A percentile compares a stretch with the other conserved stretches of the same genome.
phyloP scores from a whole-genome alignment of 2,888 invertebrate species.

The Drosophila buzzatii region DNA sequence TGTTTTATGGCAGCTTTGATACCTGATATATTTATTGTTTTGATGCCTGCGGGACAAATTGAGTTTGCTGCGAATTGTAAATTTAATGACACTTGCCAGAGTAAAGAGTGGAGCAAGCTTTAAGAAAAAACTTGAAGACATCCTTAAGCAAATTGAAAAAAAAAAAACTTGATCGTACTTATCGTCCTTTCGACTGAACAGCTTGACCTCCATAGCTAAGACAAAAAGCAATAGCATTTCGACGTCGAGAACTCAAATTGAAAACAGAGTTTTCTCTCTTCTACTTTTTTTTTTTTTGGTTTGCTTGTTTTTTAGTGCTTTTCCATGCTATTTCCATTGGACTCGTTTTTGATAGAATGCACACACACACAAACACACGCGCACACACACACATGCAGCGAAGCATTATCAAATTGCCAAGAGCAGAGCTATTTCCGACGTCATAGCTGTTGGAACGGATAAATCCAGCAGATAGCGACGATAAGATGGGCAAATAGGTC shows the following conservation, averaged over 20 bases:
- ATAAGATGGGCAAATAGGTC: constrained; percentile 47
- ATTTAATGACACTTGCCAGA: constrained; percentile 13
- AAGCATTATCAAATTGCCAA: constrained; percentile 31
- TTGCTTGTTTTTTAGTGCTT: constrained; percentile 6
- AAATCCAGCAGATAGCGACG: constrained; percentile 51
- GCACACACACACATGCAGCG: not conserved
- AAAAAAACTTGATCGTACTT: constrained; percentile 28
- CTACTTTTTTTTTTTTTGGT: not conserved
- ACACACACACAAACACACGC: not conserved
- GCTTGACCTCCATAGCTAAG: constrained; percentile 45
- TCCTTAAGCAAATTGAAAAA: not conserved
- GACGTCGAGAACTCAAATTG: constrained; percentile 1
- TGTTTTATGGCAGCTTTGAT: constrained; percentile 22
- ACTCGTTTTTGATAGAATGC: constrained; percentile 18
- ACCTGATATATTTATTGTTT: constrained; percentile 35
- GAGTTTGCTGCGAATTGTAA: constrained; percentile 5
- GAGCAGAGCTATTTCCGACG: constrained; percentile 62
- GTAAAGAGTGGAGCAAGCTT: constrained; percentile 9
- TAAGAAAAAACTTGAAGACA: constrained; percentile 10
- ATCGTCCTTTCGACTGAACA: constrained; percentile 22
- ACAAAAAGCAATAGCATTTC: constrained; percentile 17
- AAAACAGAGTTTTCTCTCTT: constrained; percentile 8
- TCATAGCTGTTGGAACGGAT: constrained; percentile 62
- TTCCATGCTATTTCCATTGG: constrained; percentile 33
- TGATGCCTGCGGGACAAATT: constrained; percentile 21